Percentiles rank a stretch among this genome's conserved stretches.
These are phyloP conservation scores for Sardina pilchardus DNA, from an alignment of 2,113 vertebrate genomes.

Conservation along the genomic window DNA sequence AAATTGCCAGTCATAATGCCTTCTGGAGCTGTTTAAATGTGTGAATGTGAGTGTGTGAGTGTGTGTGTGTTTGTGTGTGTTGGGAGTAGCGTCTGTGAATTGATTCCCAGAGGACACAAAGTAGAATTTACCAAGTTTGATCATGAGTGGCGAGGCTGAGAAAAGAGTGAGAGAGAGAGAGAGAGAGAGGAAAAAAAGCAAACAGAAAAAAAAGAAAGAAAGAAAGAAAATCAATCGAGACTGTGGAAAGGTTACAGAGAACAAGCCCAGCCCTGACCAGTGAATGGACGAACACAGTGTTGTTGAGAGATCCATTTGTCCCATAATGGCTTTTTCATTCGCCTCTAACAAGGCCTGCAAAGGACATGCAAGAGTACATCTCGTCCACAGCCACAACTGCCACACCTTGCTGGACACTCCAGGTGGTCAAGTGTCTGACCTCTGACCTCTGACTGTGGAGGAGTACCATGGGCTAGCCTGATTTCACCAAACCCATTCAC, in stretches of 20 bases:
- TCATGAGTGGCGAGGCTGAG: conserved; percentile 9
- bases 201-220: too few relatives aligned
- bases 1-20: background rate
- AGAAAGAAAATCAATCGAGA: background rate
- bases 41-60: background rate
- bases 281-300: conserved; percentile 60
- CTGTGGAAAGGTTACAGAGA: conserved; percentile 26
- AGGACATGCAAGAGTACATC: background rate
- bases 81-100: background rate
- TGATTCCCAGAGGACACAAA: conserved; percentile 21
- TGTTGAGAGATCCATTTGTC: conserved; percentile 54
- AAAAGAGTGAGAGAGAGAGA: conserved; percentile 16
- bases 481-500: too few relatives aligned
- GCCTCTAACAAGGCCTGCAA: background rate
- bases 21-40: background rate
- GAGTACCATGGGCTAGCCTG: too few relatives aligned
- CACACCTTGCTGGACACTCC: too few relatives aligned
- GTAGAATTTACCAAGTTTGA: conserved; percentile 33
- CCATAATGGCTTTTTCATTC: background rate
- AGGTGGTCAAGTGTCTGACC: too few relatives aligned
- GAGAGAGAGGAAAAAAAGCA: background rate
- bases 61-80: background rate
- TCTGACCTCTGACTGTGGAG: too few relatives aligned
- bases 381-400: background rate
- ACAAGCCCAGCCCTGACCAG: background rate